A percentile compares a stretch with the other conserved stretches of the same genome.
Conservation (phyloP, 2,797 vertebrate genomes). For the Oreortyx pictus region DNA sequence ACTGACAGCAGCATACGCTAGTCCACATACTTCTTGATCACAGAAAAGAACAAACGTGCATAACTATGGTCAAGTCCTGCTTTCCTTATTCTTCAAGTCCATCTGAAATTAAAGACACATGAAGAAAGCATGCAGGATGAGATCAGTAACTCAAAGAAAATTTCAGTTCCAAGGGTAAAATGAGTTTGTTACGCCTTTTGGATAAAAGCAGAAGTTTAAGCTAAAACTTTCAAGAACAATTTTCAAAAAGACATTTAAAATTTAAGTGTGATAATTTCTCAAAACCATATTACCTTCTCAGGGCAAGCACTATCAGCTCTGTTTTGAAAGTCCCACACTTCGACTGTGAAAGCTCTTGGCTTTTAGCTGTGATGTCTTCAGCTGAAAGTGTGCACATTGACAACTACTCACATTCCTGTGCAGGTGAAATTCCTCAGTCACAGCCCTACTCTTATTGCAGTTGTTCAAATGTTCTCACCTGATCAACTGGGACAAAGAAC, state of each 20-base stretch:
- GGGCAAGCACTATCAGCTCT: not conserved
- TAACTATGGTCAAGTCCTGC: not conserved
- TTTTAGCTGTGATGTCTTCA: not conserved
- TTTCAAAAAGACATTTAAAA: too few relatives aligned
- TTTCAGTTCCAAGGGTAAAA: conserved; percentile 37
- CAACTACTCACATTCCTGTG: not conserved
- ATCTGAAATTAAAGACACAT: conserved; percentile 40
- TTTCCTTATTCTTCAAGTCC: not conserved
- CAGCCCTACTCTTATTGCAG: not conserved
- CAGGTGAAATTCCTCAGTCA: not conserved
- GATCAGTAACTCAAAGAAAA: conserved; percentile 25
- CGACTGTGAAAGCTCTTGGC: not conserved
- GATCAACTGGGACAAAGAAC: not conserved
- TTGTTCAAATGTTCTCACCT: not conserved
- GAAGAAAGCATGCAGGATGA: conserved; percentile 30
- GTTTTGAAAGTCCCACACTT: not conserved
- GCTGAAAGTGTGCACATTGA: not conserved
- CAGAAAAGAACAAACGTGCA: not conserved
- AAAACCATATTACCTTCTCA: not conserved
- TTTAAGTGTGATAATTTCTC: not conserved
- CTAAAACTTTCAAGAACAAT: conserved; percentile 15
- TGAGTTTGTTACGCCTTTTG: not conserved
- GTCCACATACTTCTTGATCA: not conserved
- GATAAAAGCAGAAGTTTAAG: not conserved
- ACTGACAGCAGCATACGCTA: not conserved